These are phyloP conservation scores for Rhynchophorus ferrugineus DNA, from an alignment of 1,140 invertebrate genomes.

Conservation along the genomic window DNA sequence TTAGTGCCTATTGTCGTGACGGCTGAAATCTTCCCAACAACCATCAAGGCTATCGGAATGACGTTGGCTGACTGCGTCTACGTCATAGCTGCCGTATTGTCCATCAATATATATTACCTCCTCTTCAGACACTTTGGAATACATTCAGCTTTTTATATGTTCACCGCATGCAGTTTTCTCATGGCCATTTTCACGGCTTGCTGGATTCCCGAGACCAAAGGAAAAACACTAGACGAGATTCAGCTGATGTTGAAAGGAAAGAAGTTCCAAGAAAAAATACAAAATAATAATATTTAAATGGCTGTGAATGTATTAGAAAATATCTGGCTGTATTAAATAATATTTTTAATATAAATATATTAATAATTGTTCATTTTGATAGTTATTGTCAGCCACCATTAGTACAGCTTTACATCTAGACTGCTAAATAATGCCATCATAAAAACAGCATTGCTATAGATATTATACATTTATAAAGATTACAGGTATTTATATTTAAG, in stretches of 20 bases:
- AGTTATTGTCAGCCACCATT: not conserved
- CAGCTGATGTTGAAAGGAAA: constrained; percentile 24
- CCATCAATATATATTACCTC: constrained; percentile 53
- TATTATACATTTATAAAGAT: too few species aligned
- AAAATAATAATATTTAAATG: not conserved
- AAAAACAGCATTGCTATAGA: not conserved
- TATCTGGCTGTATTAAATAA: not conserved
- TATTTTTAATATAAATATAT: too few species aligned
- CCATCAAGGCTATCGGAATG: constrained; percentile 45
- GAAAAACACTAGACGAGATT: constrained; percentile 28
- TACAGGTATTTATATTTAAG: too few species aligned
- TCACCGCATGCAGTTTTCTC: constrained; percentile 12
- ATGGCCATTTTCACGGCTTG: constrained; percentile 10
- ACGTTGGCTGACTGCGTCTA: constrained; percentile 27
- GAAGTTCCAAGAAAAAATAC: constrained; percentile 1
- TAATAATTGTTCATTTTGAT: not conserved
- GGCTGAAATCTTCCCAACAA: constrained; percentile 54
- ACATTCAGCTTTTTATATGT: constrained; percentile 25
- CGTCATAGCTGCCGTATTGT: constrained; percentile 49
- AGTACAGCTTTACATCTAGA: not conserved
- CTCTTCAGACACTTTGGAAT: constrained; percentile 16
- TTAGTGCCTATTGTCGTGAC: constrained; percentile 64
- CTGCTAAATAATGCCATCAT: not conserved
- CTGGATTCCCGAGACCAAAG: constrained; percentile 26
- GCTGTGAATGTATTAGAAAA: not conserved